These are phyloP conservation scores for Tricholaema leucomelas DNA, from an alignment of 2,113 vertebrate genomes.

Conservation along the genomic window DNA sequence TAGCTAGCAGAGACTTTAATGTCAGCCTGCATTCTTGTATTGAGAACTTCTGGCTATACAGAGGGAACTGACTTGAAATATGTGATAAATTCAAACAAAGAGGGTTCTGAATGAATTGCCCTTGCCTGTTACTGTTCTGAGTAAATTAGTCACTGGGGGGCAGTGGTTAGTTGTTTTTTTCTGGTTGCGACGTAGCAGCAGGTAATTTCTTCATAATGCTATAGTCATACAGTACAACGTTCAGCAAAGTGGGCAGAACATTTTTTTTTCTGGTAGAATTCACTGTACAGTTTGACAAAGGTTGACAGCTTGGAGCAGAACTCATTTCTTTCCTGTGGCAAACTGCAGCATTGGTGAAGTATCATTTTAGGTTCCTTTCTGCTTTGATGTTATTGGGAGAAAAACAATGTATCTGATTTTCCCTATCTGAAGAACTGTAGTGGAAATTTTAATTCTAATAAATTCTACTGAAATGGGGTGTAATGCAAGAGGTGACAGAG, in stretches of 20 bases:
- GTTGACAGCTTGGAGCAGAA: neutral
- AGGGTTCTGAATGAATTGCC: neutral
- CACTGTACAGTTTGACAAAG: neutral
- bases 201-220: neutral
- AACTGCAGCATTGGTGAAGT: neutral
- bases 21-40: neutral
- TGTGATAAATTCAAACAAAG: neutral
- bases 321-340: neutral
- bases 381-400: neutral
- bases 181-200: neutral
- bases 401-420: neutral
- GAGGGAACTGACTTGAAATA: neutral
- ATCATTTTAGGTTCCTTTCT: neutral
- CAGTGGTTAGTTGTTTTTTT: slow-evolving; percentile 15
- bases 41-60: neutral
- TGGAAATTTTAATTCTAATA: neutral
- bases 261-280: neutral
- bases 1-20: neutral
- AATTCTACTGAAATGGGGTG: neutral
- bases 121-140: neutral
- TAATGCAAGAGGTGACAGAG: neutral
- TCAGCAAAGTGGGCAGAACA: neutral
- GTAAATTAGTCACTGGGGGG: slow-evolving; percentile 14
- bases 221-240: neutral
- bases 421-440: neutral